Base-by-base conservation (phyloP, 2,797 vertebrate genomes). In the Phoebastria nigripes region DNA sequence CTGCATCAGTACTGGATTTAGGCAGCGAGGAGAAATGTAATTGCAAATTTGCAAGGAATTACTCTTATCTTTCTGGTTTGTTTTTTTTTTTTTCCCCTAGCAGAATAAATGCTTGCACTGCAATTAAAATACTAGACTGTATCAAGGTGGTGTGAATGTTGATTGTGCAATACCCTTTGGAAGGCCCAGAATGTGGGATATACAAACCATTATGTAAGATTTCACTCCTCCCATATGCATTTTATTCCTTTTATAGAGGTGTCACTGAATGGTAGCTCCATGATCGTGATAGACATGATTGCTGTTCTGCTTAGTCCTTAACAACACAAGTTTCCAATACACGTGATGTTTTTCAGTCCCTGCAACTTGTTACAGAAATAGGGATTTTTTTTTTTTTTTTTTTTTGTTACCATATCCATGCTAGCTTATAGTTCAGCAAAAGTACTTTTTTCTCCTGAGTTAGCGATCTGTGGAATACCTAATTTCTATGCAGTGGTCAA, bases 1-100 rank as follows among this genome's bases (percentile, higher is more conserved):
- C 83, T 93, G 58, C 28, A 21, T 79, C 86, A 79, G 67, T 63
- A 9, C 16, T 87, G 73, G 39, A 39, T 93, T 79, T 90, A 82
- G 39, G 24, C 70, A 76, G 18, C 28, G 39, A 89, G 56, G 52
- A 87, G 29, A 88, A 92, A 51, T 25, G 47, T 56, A 74, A 39
- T 42, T 76, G 59, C 33, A 61, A 29, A 52, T 74, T 83, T 91
- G 47, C 31, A 72, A 49, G 65, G 42, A 82, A 61, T 91, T 65
- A 15, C 8, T 78, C 33, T 49, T 92, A 33, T 8, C 35, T 86
- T 49, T 2, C 19, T 44, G 39, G 29, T 4, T 10, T n/a, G 35
- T 18, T 31, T 83, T 61, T 55, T 37, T 14, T 11, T 47, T 11
- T 6, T 11, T 6, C 5, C 11, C 5, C 12, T 31, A 59, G 26